These are phyloP conservation scores for Microplitis mediator DNA, from an alignment of 1,140 invertebrate species.

Conservation along the genomic window DNA sequence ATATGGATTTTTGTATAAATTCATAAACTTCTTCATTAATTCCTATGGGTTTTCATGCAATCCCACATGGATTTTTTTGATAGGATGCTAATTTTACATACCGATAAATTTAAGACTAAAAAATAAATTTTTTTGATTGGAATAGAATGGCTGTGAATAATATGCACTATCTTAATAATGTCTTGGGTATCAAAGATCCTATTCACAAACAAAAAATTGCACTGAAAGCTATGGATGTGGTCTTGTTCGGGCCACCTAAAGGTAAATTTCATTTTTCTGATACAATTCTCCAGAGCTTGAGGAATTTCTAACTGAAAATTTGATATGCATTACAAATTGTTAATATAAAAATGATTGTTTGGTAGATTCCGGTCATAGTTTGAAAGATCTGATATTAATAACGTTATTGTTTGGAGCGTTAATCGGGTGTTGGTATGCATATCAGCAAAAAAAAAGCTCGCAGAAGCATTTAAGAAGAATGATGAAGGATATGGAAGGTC, in stretches of 20 bases:
- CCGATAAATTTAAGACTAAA: not conserved
- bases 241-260: constrained; percentile 96
- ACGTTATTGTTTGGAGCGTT: constrained; percentile 81
- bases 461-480: constrained; percentile 84
- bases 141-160: constrained; percentile 88
- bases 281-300: no score
- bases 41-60: no score
- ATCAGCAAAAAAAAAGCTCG: constrained; percentile 86
- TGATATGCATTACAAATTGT: no score
- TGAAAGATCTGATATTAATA: constrained; percentile 88
- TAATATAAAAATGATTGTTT: constrained; percentile 1
- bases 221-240: constrained; percentile 96
- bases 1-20: not conserved
- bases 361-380: constrained; percentile 74
- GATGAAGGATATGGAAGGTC: constrained; percentile 91
- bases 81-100: not conserved
- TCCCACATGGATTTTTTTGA: not conserved
- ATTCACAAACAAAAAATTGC: constrained; percentile 96
- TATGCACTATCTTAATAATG: constrained; percentile 83
- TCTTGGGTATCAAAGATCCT: constrained; percentile 94
- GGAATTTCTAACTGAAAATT: no score
- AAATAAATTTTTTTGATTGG: constrained; percentile 19
- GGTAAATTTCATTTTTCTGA: constrained; percentile 65
- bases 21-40: not conserved
- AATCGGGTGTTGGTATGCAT: constrained; percentile 88